phyloP scores from a whole-genome alignment of 2,797 vertebrate species.

The Tapirus indicus region DNA sequence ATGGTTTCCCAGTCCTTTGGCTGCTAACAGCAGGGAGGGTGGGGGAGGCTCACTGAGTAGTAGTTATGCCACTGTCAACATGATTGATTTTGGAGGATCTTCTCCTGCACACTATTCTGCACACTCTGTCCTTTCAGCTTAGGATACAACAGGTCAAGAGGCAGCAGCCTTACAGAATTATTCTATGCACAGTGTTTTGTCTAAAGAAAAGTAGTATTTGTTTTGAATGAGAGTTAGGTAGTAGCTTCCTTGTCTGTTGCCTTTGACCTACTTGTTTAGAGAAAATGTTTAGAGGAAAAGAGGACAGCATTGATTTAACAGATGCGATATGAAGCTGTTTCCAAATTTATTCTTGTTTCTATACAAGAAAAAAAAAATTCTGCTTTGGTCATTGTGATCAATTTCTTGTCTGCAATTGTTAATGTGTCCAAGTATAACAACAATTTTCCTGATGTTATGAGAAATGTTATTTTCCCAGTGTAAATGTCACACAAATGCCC shows the following conservation, averaged over 20 bases:
- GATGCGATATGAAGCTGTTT: background rate
- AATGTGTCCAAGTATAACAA: background rate
- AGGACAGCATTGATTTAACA: background rate
- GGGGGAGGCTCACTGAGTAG: fast-evolving
- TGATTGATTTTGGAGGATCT: background rate
- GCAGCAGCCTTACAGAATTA: background rate
- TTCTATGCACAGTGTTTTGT: background rate
- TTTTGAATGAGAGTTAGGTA: background rate
- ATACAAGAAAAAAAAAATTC: background rate
- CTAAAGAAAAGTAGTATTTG: background rate
- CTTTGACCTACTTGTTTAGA: slow-evolving; percentile 13
- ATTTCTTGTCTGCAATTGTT: background rate
- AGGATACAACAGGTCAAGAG: background rate
- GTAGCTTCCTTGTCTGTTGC: background rate
- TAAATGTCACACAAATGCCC: background rate
- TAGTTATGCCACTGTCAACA: background rate
- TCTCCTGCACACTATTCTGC: background rate
- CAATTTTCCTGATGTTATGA: background rate
- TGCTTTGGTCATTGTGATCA: background rate
- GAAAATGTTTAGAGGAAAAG: background rate
- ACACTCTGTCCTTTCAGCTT: background rate
- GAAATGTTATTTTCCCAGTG: background rate
- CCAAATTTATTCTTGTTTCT: slow-evolving; percentile 26
- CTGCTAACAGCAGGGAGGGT: background rate
- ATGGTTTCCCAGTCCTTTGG: too few species aligned